Base-by-base conservation (phyloP, 2,113 vertebrate species). In the Asarcornis scutulata region DNA sequence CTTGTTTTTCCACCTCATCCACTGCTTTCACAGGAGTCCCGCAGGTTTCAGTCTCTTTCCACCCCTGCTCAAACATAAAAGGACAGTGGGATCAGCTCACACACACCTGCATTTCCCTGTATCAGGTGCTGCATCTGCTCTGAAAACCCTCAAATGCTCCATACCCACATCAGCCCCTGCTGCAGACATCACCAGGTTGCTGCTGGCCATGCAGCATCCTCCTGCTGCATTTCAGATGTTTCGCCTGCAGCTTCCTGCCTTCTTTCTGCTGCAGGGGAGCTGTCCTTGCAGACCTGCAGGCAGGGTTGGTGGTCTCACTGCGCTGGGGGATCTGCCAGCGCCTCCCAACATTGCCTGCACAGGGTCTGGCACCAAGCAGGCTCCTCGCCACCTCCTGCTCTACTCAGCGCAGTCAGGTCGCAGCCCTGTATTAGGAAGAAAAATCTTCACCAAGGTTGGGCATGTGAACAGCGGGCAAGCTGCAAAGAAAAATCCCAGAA, bases 191-290 rank as follows among this genome's bases (percentile, higher is more conserved):
- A 3, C 25, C 22, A 6, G 3, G 20, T 3, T 25, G 15, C 27
- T 46, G 44, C 66, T 27, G 31, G 53, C 4, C 23, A 1, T 5
- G 1, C 22, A 6, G 2, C 13, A 13, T 27, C 32, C 29, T 7
- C 2, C 34, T 17, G 2, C 0, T 0, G 40, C 36, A 7, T 32
- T 32, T 62, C n/a, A 32, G 67, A 62, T 3, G 5, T 66, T 12
- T n/a, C 48, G 34, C n/a, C 67, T 86, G 56, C 56, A 72, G 56
- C n/a, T 83, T 23, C 72, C 71, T 60, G 59, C 64, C 31, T 23
- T 26, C 17, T 34, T 8, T 34, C 17, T 68, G 22, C 8, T 29
- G 7, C 6, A 6, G 50, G 7, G 5, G 44, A 55, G 27, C 62
- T 15, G 67, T 31, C 52, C 68, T 86, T 63, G 40, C 89, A 53